These are phyloP conservation scores for Neosilurus mollespiculum DNA, from an alignment of 2,797 vertebrate genomes.

Conservation along the genomic window DNA sequence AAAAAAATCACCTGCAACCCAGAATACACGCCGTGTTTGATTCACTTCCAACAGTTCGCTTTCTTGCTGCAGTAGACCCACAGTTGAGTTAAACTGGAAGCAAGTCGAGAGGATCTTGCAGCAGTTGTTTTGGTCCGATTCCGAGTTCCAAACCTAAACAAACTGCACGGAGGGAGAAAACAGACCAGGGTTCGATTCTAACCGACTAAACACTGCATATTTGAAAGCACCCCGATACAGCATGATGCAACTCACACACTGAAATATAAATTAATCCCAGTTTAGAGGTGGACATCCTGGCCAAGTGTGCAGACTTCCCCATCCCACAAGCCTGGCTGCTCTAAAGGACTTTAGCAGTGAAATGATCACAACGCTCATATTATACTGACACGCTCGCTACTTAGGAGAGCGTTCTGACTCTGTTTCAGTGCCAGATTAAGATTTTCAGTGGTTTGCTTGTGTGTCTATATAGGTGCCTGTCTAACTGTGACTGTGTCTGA, in stretches of 20 bases:
- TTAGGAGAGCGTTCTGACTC: not conserved
- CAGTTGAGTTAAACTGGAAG: not conserved
- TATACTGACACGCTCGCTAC: not conserved
- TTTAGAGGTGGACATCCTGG: constrained; percentile 1
- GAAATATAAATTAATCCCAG: constrained; percentile 5
- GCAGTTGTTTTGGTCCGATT: not conserved
- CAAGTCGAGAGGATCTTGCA: not conserved
- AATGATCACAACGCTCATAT: not conserved
- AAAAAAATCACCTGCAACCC: not conserved
- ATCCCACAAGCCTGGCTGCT: not conserved
- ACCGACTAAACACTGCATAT: not conserved
- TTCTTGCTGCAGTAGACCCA: not conserved
- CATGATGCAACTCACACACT: not conserved
- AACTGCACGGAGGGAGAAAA: not conserved
- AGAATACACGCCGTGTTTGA: not conserved
- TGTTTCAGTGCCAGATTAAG: not conserved
- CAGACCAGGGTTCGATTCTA: not conserved
- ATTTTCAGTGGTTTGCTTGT: not conserved
- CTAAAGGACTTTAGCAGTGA: not conserved
- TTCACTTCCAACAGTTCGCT: not conserved
- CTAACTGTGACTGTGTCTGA: too few species aligned
- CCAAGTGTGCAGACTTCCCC: not conserved
- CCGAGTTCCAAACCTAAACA: not conserved
- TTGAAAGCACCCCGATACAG: not conserved
- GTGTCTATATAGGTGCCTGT: not conserved